Evolutionary conservation across 2,888 invertebrate species (phyloP), one percentile per base, ranked within the genome.

Genomic region (Cylindroiulus punctatus): DNA sequence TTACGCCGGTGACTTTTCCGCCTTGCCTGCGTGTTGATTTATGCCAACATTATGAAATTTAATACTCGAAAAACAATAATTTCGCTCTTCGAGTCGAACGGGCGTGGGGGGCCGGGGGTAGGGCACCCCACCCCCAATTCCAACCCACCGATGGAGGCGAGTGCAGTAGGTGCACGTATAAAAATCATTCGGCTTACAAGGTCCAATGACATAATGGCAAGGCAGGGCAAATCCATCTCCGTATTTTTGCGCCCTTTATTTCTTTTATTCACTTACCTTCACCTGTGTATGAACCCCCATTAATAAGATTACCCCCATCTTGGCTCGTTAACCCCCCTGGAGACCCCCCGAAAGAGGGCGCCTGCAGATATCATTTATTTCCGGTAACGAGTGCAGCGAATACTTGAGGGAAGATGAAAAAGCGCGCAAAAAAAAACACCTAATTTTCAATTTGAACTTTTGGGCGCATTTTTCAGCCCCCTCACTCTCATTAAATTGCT

Each of bases 41-140:
- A 52, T 52, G 52, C 52, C 52, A 52, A n/a, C 52, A 52, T 52
- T 52, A 52, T 52, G 52, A 52, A 52, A 52, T 52, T 52, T 52
- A 52, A 52, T 52, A 52, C 52, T 52, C 52, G 52, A 52, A 52
- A 52, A 52, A 52, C 52, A 52, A 52, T 52, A 52, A 52, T 52
- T 52, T 52, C n/a, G 52, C n/a, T 52, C 52, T 52, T 52, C 52
- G n/a, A 52, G 52, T 52, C 12, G n/a, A 52, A n/a, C 14, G 19
- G 47, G 47, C 5, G 14, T 47, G 47, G 47, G n/a, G 44, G 12
- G 44, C 0, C 14, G 44, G 44, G 52, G 52, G 47, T 47, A 47
- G 12, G n/a, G 52, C 12, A 10, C 19, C 52, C 52, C 52, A 52
- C 52, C 10, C n/a, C n/a, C 12, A 52, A n/a, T n/a, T n/a, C 52